Percentiles rank a stretch among this genome's conserved stretches.
Conservation (phyloP, 2,797 vertebrate genomes). For the Gallinago stenura region DNA sequence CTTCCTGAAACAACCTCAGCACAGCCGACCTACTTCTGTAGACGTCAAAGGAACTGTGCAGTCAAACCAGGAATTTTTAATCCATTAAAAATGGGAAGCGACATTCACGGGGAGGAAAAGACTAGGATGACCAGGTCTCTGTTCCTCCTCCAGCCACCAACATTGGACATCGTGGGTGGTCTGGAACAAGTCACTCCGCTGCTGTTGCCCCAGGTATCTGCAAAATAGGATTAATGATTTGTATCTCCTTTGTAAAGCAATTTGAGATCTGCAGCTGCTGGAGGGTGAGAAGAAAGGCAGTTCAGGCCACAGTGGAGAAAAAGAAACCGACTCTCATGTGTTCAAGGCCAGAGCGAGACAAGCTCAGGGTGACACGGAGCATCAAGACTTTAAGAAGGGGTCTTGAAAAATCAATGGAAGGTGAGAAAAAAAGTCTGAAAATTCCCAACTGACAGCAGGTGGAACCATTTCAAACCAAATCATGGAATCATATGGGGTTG, state of each 20-base stretch:
- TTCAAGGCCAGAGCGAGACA: neutral
- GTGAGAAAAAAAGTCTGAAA: neutral
- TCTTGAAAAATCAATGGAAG: neutral
- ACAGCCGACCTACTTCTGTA: neutral
- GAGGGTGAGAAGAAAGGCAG: neutral
- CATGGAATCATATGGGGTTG: too few species aligned
- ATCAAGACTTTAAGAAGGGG: neutral
- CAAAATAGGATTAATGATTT: neutral
- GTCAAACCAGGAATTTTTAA: neutral
- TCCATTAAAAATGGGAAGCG: neutral
- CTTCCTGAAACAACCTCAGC: accelerated
- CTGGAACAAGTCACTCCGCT: neutral
- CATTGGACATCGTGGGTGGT: neutral
- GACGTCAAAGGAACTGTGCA: neutral
- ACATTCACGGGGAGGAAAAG: neutral
- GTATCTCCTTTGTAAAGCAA: neutral
- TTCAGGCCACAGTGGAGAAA: neutral
- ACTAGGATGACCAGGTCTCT: neutral
- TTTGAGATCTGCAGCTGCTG: neutral
- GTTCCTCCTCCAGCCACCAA: neutral
- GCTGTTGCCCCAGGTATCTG: neutral
- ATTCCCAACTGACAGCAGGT: neutral
- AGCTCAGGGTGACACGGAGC: neutral
- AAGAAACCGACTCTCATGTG: neutral
- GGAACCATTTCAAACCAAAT: neutral